Base-by-base conservation (phyloP, 2,113 vertebrate genomes). In the Haemorhous mexicanus region DNA sequence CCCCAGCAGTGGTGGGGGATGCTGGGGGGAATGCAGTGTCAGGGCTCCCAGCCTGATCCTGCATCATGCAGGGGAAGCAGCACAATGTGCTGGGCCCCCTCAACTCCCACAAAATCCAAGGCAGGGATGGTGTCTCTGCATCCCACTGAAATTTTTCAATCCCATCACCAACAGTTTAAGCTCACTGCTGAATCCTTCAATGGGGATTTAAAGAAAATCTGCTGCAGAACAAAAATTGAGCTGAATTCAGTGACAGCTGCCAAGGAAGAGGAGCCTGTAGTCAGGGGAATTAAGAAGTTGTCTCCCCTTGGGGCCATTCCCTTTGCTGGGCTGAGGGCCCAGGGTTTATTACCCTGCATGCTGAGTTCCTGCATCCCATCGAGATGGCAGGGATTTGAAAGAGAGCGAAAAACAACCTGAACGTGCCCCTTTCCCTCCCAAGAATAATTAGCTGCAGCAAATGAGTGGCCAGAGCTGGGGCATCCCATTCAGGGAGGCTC, bases 361-460 rank as follows among this genome's bases (percentile, higher is more conserved):
- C n/a, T 0, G 6, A 68, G 22, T 28, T 72, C 69, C 59, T 77
- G 44, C 41, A 33, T n/a, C 69, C 52, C 10, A 1, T 6, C 0
- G 19, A 16, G 32, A 35, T n/a, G 22, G 12, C 58, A 87, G 61
- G 30, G n/a, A 26, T 64, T 83, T 37, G n/a, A 56, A 94, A 50
- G 2, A 16, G 33, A 92, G 82, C 89, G 55, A 68, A 79, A 28
- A 92, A 16, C 0, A 69, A 27, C 64, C 62, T 74, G 41, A 77
- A 27, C 68, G 11, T 30, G 47, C 8, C 35, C 28, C 56, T 92
- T 89, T 88, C 67, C 56, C 41, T 88, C 67, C 14, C 10, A 26
- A 32, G 11, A 78, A 30, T 76, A 93, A 96, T 95, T 78, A 96
- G 94, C 76, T 55, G 79, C 80, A 70, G 33, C 16, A 37, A 86